phyloP scores from a whole-genome alignment of 1,140 invertebrate species.

The Tetramorium parvispinum region DNA sequence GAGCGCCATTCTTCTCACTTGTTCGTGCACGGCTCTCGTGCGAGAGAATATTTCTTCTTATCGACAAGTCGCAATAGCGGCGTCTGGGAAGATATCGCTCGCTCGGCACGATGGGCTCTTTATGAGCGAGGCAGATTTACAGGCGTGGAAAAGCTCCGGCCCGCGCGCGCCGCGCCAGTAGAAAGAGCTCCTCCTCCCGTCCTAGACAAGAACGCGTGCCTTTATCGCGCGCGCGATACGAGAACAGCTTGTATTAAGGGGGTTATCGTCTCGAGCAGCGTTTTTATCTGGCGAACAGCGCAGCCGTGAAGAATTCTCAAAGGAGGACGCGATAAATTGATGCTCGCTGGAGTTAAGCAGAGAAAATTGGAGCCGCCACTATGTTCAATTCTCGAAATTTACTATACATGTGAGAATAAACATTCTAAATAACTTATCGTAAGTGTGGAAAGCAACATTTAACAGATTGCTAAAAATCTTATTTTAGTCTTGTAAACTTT shows the following conservation, averaged over 20 bases:
- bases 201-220: conserved; percentile 43
- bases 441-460: neutral
- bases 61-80: conserved; percentile 76
- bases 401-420: neutral
- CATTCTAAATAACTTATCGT: neutral
- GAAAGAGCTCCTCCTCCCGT: neutral
- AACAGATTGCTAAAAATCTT: neutral
- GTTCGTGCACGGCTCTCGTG: conserved; percentile 51
- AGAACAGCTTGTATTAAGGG: conserved; percentile 56
- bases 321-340: conserved; percentile 49
- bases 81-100: conserved; percentile 60
- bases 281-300: conserved; percentile 44
- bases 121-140: conserved; percentile 23
- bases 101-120: conserved; percentile 38
- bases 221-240: conserved; percentile 44
- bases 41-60: conserved; percentile 77
- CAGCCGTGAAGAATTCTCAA: conserved; percentile 16
- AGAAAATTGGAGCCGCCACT: conserved; percentile 15
- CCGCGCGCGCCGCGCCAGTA: neutral
- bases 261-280: conserved; percentile 49
- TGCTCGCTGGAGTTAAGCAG: conserved; percentile 35
- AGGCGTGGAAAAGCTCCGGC: conserved; percentile 25
- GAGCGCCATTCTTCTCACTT: conserved; percentile 64
- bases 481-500: neutral
- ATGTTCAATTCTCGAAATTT: neutral